phyloP scores from a whole-genome alignment of 2,888 invertebrate species.

The Melinaea menophilus region DNA sequence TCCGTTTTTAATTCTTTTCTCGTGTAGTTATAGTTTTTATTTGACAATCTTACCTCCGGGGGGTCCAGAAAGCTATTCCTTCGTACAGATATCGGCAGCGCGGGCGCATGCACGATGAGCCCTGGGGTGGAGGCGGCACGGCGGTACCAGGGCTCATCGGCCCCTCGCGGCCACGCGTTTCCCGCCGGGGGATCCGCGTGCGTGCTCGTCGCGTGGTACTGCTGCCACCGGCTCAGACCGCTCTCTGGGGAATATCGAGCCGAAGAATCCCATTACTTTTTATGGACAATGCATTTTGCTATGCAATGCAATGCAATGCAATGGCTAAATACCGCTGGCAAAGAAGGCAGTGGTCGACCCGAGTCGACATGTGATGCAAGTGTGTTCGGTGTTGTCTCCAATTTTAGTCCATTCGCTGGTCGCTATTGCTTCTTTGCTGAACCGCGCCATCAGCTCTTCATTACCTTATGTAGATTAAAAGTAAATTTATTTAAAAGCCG shows the following conservation, averaged over 20 bases:
- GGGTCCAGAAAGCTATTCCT: slow-evolving; percentile 48
- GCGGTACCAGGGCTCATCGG: slow-evolving; percentile 59
- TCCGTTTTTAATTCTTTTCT: too few species aligned
- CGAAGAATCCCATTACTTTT: background rate
- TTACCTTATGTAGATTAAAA: slow-evolving; percentile 48
- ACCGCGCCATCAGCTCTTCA: slow-evolving; percentile 60
- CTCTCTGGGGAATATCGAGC: slow-evolving; percentile 46
- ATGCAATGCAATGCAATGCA: too few species aligned
- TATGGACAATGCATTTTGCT: background rate
- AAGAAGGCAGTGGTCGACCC: slow-evolving; percentile 67
- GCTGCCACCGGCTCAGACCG: slow-evolving; percentile 66
- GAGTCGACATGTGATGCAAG: slow-evolving; percentile 54
- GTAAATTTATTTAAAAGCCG: background rate
- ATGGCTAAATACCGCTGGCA: slow-evolving; percentile 51
- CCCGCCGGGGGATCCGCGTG: slow-evolving; percentile 55
- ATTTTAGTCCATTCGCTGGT: slow-evolving; percentile 63
- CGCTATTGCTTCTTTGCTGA: slow-evolving; percentile 59
- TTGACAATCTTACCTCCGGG: slow-evolving; percentile 45
- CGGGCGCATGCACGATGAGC: slow-evolving; percentile 60
- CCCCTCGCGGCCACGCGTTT: slow-evolving; percentile 54
- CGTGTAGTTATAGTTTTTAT: slow-evolving; percentile 6
- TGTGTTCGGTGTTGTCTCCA: slow-evolving; percentile 43
- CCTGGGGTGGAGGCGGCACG: slow-evolving; percentile 53
- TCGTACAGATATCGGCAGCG: slow-evolving; percentile 48
- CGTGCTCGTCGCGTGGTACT: slow-evolving; percentile 57